A percentile compares a stretch with the other conserved stretches of the same genome.
Conservation (phyloP, 2,113 vertebrate species). For the Rhegmatorhina hoffmannsi region DNA sequence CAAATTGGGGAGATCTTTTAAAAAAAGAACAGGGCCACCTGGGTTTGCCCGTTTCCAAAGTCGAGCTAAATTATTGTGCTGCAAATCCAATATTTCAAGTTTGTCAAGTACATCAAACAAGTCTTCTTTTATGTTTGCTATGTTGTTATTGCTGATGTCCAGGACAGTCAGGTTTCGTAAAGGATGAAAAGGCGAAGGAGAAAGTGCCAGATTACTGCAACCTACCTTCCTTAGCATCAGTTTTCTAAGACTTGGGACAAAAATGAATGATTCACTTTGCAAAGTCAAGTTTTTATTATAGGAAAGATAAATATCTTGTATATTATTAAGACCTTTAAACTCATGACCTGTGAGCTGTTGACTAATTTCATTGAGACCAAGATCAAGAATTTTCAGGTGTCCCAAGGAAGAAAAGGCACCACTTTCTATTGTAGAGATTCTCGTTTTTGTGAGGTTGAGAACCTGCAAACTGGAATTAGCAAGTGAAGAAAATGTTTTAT, state of each 20-base stretch:
- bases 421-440: slow-evolving; percentile 73
- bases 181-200: slow-evolving; percentile 84
- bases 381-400: slow-evolving; percentile 80
- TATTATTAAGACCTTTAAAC: slow-evolving; percentile 81
- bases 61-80: slow-evolving; percentile 94
- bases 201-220: slow-evolving; percentile 67
- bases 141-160: slow-evolving; percentile 96
- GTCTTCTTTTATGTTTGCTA: slow-evolving; percentile 85
- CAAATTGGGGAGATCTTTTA: slow-evolving; percentile 77
- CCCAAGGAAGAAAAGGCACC: slow-evolving; percentile 80
- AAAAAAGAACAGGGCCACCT: slow-evolving; percentile 86
- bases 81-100: slow-evolving; percentile 85
- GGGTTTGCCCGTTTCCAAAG: slow-evolving; percentile 90
- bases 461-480: slow-evolving; percentile 78
- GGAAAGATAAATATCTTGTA: slow-evolving; percentile 85
- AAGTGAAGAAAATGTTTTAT: slow-evolving; percentile 85
- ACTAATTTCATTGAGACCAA: slow-evolving; percentile 87
- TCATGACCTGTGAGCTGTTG: slow-evolving; percentile 86
- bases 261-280: slow-evolving; percentile 78
- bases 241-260: slow-evolving; percentile 78
- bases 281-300: slow-evolving; percentile 81
- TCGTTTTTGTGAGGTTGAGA: slow-evolving; percentile 86
- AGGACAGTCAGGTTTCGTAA: slow-evolving; percentile 83
- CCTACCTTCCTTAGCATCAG: slow-evolving; percentile 84
- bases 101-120: slow-evolving; percentile 80